Evolutionary conservation across 1,140 invertebrate genomes (phyloP).

Genomic region (Drosophila tropicalis): DNA sequence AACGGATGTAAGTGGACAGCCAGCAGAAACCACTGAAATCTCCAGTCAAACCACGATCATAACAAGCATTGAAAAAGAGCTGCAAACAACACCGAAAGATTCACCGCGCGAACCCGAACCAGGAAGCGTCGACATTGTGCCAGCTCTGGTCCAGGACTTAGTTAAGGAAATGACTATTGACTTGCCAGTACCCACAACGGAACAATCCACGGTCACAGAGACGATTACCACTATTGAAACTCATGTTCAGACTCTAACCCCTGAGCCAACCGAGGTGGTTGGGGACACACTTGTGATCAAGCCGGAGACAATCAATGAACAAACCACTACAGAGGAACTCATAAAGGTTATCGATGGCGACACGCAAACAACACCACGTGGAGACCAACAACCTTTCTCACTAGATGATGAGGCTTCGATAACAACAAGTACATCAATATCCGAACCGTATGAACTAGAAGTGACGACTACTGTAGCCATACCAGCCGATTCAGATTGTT

Average conservation of each 20-base stretch:
- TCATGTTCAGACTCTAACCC: conserved; percentile 83
- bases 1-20: conserved; percentile 67
- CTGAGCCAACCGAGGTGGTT: conserved; percentile 56
- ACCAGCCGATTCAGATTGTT: conserved; percentile 83
- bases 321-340: conserved; percentile 47
- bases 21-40: conserved; percentile 84
- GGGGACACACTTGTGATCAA: conserved; percentile 12
- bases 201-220: conserved; percentile 68
- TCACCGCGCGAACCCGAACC: conserved; percentile 63
- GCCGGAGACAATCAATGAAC: conserved; percentile 43
- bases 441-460: conserved; percentile 86
- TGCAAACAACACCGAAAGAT: conserved; percentile 84
- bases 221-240: conserved; percentile 79
- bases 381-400: conserved; percentile 51
- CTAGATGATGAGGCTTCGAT: conserved; percentile 62
- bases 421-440: conserved; percentile 78
- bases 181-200: conserved; percentile 69
- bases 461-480: conserved; percentile 86
- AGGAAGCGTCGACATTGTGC: conserved; percentile 59
- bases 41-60: conserved; percentile 85
- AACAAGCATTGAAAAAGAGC: conserved; percentile 83
- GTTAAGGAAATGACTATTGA: conserved; percentile 81
- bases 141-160: conserved; percentile 73
- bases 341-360: conserved; percentile 79
- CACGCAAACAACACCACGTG: conserved; percentile 83